phyloP scores from a whole-genome alignment of 2,797 vertebrate genomes.

The Acanthurus lineatus region DNA sequence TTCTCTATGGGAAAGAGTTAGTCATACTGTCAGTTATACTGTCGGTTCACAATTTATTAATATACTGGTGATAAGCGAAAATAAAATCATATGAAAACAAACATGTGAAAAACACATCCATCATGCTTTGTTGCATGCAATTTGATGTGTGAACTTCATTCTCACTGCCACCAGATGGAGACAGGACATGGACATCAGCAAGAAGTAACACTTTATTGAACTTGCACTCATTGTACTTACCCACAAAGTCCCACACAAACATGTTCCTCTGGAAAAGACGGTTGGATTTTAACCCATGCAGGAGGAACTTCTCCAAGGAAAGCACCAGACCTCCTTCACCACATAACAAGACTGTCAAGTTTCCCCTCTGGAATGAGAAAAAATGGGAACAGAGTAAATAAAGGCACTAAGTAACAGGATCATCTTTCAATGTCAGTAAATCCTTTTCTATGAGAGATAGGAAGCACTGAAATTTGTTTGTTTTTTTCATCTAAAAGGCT shows the following conservation, averaged over 20 bases:
- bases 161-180: constrained; percentile 61
- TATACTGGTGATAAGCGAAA: background rate
- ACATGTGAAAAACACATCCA: constrained; percentile 14
- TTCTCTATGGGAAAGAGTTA: constrained; percentile 85
- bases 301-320: constrained; percentile 95
- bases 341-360: constrained; percentile 93
- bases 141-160: constrained; percentile 8
- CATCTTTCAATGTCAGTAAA: constrained; percentile 37
- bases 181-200: constrained; percentile 1
- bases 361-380: constrained; percentile 89
- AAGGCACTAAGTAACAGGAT: constrained; percentile 31
- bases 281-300: constrained; percentile 93
- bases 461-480: background rate
- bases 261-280: constrained; percentile 97
- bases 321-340: constrained; percentile 94
- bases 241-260: constrained; percentile 98
- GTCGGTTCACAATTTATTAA: constrained; percentile 10
- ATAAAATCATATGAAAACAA: constrained; percentile 1
- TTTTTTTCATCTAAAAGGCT: constrained; percentile 1
- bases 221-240: constrained; percentile 79
- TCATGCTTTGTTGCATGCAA: constrained; percentile 11
- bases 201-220: constrained; percentile 12
- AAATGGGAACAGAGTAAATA: constrained; percentile 37
- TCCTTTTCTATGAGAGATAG: background rate
- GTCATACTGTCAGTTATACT: no score